A percentile compares a stretch with the other conserved stretches of the same genome.
Conservation (phyloP, 2,797 vertebrate species). For the Hydrolagus colliei region DNA sequence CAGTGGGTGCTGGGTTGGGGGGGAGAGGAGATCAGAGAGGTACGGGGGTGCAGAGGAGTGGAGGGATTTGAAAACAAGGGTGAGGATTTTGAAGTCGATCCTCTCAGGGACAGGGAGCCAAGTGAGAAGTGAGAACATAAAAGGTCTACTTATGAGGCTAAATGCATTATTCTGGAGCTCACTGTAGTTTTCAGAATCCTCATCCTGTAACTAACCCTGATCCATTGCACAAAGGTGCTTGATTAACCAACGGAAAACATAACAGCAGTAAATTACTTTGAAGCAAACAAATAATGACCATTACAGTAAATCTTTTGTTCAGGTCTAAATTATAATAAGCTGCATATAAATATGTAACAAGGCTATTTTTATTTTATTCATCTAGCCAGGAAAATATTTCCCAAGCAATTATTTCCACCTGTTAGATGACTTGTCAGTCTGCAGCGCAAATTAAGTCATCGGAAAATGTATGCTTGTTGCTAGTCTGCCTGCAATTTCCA, state of each 20-base stretch:
- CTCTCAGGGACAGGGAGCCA: no score
- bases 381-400: constrained; percentile 11
- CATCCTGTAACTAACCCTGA: background rate
- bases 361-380: background rate
- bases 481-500: background rate
- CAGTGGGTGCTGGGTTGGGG: no score
- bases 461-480: background rate
- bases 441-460: background rate
- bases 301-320: background rate
- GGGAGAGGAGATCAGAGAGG: no score
- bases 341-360: background rate
- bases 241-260: background rate
- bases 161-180: no score
- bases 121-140: no score
- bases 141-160: background rate
- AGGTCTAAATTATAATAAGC: constrained; percentile 1
- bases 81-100: no score
- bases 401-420: background rate
- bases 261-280: background rate
- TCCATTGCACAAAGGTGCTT: background rate
- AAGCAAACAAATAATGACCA: background rate
- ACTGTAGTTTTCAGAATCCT: background rate
- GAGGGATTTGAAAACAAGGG: no score
- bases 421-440: background rate
- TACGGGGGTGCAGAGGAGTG: no score